phyloP scores from a whole-genome alignment of 2,797 vertebrate genomes.

The Manis crassicaudata region DNA sequence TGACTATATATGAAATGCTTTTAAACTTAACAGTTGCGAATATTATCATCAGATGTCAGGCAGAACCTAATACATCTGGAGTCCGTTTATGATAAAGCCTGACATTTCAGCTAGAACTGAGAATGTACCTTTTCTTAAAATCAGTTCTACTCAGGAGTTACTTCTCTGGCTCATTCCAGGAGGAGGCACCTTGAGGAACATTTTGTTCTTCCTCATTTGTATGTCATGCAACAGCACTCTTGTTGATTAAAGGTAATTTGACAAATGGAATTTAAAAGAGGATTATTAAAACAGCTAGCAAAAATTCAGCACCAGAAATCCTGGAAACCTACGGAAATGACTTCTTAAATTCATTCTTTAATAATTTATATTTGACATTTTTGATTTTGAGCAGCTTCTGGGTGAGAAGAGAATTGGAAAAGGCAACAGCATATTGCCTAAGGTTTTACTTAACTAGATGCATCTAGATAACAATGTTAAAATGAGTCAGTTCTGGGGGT shows the following conservation, averaged over 20 bases:
- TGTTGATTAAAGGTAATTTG: conserved; percentile 67
- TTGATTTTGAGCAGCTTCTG: conserved; percentile 17
- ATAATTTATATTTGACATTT: conserved; percentile 65
- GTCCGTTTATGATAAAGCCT: not conserved
- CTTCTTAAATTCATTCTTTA: conserved; percentile 59
- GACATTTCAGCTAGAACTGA: not conserved
- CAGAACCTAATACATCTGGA: not conserved
- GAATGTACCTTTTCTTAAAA: conserved; percentile 19
- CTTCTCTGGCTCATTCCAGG: not conserved
- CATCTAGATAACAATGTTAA: not conserved
- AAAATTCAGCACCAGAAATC: conserved; percentile 37
- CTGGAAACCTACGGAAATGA: not conserved
- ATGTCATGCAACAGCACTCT: not conserved
- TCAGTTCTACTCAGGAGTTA: not conserved
- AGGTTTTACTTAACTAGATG: not conserved
- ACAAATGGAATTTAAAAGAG: conserved; percentile 52
- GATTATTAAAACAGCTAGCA: conserved; percentile 52
- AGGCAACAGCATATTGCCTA: not conserved
- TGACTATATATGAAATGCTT: conserved; percentile 20
- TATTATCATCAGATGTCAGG: conserved; percentile 40
- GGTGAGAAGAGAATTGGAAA: conserved; percentile 34
- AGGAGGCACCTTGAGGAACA: conserved; percentile 8
- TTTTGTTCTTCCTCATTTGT: conserved; percentile 30
- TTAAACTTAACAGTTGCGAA: conserved; percentile 46
- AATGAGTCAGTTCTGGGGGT: not conserved